Evolutionary conservation across 2,113 vertebrate species (phyloP).

Genomic region (Bostrychus sinensis): DNA sequence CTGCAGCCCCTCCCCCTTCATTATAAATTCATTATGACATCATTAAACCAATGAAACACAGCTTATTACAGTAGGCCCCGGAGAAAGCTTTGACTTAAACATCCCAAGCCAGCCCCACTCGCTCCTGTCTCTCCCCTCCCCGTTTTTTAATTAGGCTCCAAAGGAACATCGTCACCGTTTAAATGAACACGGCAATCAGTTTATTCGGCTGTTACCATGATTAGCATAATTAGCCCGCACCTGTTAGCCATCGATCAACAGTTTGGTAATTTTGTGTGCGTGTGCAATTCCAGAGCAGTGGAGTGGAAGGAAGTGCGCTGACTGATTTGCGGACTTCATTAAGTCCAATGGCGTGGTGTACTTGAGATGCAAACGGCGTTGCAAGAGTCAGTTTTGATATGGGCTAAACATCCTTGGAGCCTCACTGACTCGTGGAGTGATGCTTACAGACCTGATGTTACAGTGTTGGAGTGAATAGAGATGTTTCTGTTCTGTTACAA

Average conservation of each 20-base stretch:
- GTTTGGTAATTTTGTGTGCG: conserved; percentile 70
- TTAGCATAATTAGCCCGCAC: conserved; percentile 77
- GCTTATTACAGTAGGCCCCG: conserved; percentile 70
- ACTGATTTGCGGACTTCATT: conserved; percentile 61
- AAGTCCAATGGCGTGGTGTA: conserved; percentile 21
- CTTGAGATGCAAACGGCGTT: conserved; percentile 12
- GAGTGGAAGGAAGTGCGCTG: conserved; percentile 52
- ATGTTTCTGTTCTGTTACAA: conserved; percentile 22
- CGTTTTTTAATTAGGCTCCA: conserved; percentile 77
- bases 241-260: conserved; percentile 77
- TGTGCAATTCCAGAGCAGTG: conserved; percentile 52
- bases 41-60: conserved; percentile 74
- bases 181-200: conserved; percentile 81
- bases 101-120: conserved; percentile 56
- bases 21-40: conserved; percentile 79
- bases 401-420: conserved; percentile 15
- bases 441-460: conserved; percentile 19
- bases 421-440: conserved; percentile 28
- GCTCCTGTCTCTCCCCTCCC: conserved; percentile 53
- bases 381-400: conserved; percentile 25
- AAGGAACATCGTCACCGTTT: conserved; percentile 78
- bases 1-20: conserved; percentile 61
- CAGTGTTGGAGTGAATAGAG: conserved; percentile 40
- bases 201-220: conserved; percentile 77
- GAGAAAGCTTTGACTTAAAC: conserved; percentile 74